Evolutionary conservation across 2,113 vertebrate genomes (phyloP).

Genomic region (Silurus glanis): DNA sequence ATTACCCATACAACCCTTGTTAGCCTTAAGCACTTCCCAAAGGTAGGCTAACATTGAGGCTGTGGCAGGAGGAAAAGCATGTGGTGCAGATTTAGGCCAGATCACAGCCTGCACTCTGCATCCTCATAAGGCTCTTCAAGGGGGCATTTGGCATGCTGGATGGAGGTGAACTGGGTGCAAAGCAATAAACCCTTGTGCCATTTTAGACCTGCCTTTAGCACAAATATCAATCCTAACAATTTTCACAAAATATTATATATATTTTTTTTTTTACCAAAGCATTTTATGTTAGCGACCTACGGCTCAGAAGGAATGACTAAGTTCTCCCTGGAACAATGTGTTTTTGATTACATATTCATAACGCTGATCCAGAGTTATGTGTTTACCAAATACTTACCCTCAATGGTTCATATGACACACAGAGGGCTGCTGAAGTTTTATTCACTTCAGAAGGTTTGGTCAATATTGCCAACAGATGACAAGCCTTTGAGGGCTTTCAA

Average conservation of each 20-base stretch:
- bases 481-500: constrained; percentile 16
- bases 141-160: constrained; percentile 16
- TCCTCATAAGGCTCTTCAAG: constrained; percentile 17
- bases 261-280: neutral
- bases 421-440: neutral
- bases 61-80: constrained; percentile 5
- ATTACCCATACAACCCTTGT: constrained; percentile 1
- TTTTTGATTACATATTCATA: neutral
- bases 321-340: neutral
- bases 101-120: constrained; percentile 38
- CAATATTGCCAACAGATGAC: constrained; percentile 42
- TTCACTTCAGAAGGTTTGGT: constrained; percentile 25
- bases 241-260: neutral
- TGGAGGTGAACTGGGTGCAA: neutral
- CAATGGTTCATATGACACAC: constrained; percentile 2
- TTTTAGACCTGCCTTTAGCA: neutral
- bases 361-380: neutral
- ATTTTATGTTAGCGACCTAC: neutral
- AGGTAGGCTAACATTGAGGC: constrained; percentile 1
- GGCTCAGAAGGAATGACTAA: neutral
- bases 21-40: constrained; percentile 25
- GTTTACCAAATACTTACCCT: constrained; percentile 29
- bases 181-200: neutral
- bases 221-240: neutral
- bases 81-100: constrained; percentile 42